phyloP scores from a whole-genome alignment of 2,888 invertebrate species.

The Hydrotaea diabolus region DNA sequence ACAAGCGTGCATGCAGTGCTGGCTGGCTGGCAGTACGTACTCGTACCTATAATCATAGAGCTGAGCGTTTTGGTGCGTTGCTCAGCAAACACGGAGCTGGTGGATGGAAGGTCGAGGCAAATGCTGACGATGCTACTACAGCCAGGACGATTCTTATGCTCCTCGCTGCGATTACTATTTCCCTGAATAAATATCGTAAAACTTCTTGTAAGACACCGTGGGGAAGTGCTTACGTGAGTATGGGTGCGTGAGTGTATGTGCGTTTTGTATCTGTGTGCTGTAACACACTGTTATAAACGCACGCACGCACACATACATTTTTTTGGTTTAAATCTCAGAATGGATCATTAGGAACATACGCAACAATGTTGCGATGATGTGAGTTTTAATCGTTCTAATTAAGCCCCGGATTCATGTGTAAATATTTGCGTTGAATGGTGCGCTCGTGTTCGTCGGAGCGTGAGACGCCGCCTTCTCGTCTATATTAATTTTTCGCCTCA shows the following conservation, averaged over 20 bases:
- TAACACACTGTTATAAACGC: neutral
- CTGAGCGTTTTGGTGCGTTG: too few relatives aligned
- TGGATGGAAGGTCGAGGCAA: too few relatives aligned
- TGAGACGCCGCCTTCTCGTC: neutral
- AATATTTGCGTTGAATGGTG: constrained; percentile 45
- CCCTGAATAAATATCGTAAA: constrained; percentile 36
- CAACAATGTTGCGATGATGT: constrained; percentile 37
- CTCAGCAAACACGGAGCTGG: too few relatives aligned
- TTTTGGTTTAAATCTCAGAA: constrained; percentile 47
- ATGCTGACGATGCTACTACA: neutral
- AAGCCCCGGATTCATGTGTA: constrained; percentile 49
- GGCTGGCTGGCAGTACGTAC: neutral
- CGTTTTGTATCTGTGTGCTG: neutral
- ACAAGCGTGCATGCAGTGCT: neutral
- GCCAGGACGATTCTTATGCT: neutral
- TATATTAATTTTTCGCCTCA: constrained; percentile 1
- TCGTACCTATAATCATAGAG: neutral
- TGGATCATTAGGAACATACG: constrained; percentile 52
- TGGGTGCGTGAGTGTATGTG: neutral
- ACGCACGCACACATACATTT: neutral
- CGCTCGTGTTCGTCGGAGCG: neutral
- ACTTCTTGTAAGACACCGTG: neutral
- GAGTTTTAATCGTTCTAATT: constrained; percentile 54
- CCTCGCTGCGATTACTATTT: constrained; percentile 14
- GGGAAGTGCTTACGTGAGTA: neutral